Evolutionary conservation across 1,140 invertebrate species (phyloP).

Genomic region (Drosophila punjabiensis): DNA sequence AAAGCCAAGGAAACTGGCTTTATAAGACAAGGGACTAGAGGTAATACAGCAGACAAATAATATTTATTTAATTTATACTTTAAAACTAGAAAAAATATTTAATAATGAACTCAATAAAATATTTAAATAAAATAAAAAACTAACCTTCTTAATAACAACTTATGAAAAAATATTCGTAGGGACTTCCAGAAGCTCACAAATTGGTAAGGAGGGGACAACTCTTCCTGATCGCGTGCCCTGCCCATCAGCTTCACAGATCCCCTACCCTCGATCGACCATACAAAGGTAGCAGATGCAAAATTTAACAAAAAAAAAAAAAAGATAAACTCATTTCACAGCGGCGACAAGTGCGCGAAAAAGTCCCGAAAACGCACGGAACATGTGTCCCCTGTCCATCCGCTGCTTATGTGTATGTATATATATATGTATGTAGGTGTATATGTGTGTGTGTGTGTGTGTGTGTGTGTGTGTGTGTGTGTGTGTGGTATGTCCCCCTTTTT

Average conservation of each 20-base stretch:
- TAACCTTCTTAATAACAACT: fast-evolving
- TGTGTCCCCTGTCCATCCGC: conserved; percentile 48
- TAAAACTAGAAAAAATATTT: too few relatives aligned
- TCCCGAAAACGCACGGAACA: conserved; percentile 58
- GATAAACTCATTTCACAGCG: conserved; percentile 50
- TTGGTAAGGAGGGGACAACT: not conserved
- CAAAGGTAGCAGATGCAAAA: conserved; percentile 55
- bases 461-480: not conserved
- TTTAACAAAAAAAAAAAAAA: conserved; percentile 16
- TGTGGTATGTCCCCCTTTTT: conserved; percentile 11
- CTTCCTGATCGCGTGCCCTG: conserved; percentile 16
- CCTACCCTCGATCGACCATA: not conserved
- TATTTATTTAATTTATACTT: not conserved
- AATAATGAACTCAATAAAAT: not conserved
- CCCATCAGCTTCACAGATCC: not conserved
- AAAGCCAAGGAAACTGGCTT: not conserved
- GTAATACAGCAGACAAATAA: not conserved
- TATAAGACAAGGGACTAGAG: not conserved
- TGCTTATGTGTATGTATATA: not conserved
- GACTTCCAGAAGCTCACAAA: not conserved
- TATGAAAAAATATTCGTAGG: not conserved
- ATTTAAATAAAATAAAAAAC: too few relatives aligned
- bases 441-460: not conserved
- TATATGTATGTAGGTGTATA: not conserved
- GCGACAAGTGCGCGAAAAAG: conserved; percentile 69